Evolutionary conservation across 2,113 vertebrate genomes (phyloP).

Genomic region (Pedetes capensis): DNA sequence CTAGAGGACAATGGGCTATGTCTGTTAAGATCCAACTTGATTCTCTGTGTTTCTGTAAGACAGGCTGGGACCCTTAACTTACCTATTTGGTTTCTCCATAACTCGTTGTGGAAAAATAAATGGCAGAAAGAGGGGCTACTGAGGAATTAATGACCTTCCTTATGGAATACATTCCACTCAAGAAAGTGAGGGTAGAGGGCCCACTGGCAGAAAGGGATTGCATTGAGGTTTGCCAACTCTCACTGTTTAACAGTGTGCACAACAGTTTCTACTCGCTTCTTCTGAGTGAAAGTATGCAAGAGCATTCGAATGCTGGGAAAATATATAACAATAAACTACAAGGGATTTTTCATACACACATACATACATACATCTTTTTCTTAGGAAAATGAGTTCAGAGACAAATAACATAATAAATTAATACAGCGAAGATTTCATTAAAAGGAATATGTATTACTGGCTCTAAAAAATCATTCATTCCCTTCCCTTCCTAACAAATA

Average conservation of each 20-base stretch:
- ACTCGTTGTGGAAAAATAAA: not conserved
- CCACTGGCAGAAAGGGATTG: not conserved
- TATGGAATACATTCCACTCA: not conserved
- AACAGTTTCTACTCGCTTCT: not conserved
- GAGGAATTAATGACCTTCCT: not conserved
- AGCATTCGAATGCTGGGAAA: not conserved
- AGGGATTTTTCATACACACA: not conserved
- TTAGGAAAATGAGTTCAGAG: constrained; percentile 21
- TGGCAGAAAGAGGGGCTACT: not conserved
- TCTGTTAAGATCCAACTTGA: not conserved
- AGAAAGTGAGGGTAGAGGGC: not conserved
- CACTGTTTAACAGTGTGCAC: not conserved
- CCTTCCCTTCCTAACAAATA: not conserved
- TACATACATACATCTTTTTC: not conserved
- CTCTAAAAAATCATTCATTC: constrained; percentile 5
- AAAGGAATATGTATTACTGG: not conserved
- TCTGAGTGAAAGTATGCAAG: not conserved
- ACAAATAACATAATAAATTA: constrained; percentile 39
- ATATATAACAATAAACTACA: not conserved
- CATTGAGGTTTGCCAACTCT: not conserved
- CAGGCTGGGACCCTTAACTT: not conserved
- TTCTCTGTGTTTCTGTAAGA: not conserved
- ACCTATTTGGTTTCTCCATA: not conserved
- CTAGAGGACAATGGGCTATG: not conserved
- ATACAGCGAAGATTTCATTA: not conserved